These are phyloP conservation scores for Holocentrus rufus DNA, from an alignment of 2,797 vertebrate species.

Conservation along the genomic window DNA sequence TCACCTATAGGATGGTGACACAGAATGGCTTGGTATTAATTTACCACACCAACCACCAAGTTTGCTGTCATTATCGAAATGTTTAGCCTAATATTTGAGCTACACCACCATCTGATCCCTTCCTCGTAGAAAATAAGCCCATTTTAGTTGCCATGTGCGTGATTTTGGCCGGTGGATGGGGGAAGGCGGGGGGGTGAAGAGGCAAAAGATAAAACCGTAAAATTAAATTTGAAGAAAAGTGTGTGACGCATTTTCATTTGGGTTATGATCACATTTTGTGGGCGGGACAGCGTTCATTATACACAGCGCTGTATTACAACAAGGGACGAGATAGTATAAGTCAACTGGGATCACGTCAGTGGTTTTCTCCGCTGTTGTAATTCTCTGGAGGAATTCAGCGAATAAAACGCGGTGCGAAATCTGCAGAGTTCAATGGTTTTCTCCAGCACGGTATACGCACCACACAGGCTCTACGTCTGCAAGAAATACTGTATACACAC, in stretches of 20 bases:
- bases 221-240: slow-evolving; percentile 50
- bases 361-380: background rate
- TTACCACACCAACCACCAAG: background rate
- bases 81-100: background rate
- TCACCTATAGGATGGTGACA: slow-evolving; percentile 45
- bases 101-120: background rate
- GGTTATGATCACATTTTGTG: slow-evolving; percentile 69
- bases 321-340: background rate
- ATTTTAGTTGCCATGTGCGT: background rate
- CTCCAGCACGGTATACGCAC: slow-evolving; percentile 42
- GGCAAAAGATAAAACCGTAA: slow-evolving; percentile 1
- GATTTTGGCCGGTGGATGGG: background rate
- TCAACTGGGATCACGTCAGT: background rate
- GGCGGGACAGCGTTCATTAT: slow-evolving; percentile 66
- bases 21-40: background rate
- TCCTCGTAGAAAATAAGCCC: background rate
- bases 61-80: background rate
- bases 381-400: slow-evolving; percentile 27
- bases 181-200: background rate
- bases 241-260: slow-evolving; percentile 75
- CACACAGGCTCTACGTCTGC: slow-evolving; percentile 43
- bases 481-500: slow-evolving; percentile 60
- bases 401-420: slow-evolving; percentile 36
- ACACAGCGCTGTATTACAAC: slow-evolving; percentile 41
- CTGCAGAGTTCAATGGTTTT: slow-evolving; percentile 45